phyloP scores from a whole-genome alignment of 2,888 invertebrate genomes.

The Nomada ruficornis region DNA sequence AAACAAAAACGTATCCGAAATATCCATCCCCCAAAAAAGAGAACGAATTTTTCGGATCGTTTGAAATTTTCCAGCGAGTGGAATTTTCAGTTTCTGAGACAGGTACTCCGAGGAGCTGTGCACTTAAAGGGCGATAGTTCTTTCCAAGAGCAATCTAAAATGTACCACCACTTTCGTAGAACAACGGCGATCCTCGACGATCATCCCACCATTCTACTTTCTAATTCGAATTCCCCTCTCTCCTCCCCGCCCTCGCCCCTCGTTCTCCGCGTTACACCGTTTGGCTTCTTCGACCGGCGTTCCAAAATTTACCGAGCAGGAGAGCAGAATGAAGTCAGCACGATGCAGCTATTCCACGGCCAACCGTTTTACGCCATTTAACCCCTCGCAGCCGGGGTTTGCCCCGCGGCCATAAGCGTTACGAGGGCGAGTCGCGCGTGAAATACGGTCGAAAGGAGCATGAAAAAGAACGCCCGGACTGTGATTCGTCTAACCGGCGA shows the following conservation, averaged over 20 bases:
- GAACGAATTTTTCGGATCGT: too few relatives aligned
- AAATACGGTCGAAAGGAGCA: constrained; percentile 54
- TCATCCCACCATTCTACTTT: constrained; percentile 3
- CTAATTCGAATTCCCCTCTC: constrained; percentile 24
- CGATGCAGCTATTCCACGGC: constrained; percentile 42
- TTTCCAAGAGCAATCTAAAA: not conserved
- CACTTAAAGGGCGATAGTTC: constrained; percentile 9
- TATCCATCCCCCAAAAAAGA: too few relatives aligned
- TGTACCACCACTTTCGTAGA: not conserved
- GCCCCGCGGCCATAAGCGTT: constrained; percentile 52
- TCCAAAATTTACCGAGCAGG: constrained; percentile 58
- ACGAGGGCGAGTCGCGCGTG: constrained; percentile 37
- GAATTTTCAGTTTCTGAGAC: too few relatives aligned
- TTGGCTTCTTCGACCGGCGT: constrained; percentile 62
- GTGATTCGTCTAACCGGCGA: not conserved
- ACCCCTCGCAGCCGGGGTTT: constrained; percentile 56
- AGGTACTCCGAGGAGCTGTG: too few relatives aligned
- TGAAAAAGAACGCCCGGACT: constrained; percentile 31
- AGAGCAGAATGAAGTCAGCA: constrained; percentile 62
- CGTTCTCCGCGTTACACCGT: constrained; percentile 57
- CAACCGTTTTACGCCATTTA: constrained; percentile 69
- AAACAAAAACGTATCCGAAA: too few relatives aligned
- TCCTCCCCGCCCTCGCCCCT: not conserved
- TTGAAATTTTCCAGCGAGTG: too few relatives aligned
- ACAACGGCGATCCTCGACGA: not conserved